Conservation (phyloP, 2,888 invertebrate species). For the Pyrrhosoma nymphula region DNA sequence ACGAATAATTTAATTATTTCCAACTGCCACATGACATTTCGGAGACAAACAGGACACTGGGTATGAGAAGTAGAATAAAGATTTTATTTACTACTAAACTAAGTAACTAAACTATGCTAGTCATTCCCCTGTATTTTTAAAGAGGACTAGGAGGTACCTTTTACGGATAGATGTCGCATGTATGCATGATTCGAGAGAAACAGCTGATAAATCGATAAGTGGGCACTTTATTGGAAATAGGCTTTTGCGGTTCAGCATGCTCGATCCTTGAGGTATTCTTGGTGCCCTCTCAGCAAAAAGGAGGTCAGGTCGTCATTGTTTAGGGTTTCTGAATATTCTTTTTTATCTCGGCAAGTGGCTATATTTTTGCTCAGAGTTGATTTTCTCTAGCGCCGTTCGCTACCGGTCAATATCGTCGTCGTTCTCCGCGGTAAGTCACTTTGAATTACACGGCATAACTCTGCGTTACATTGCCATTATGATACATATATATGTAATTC, state of each 20-base stretch:
- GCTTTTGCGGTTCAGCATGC: neutral
- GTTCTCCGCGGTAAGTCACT: neutral
- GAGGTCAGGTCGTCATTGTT: conserved; percentile 16
- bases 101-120: no score
- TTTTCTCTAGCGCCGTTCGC: neutral
- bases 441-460: no score
- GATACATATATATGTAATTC: no score
- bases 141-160: no score
- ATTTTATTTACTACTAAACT: no score
- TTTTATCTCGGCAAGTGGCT: neutral
- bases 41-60: no score
- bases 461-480: no score
- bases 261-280: neutral
- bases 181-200: neutral
- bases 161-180: neutral
- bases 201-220: neutral
- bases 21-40: no score
- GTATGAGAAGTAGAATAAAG: no score
- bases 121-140: no score
- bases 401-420: conserved; percentile 1
- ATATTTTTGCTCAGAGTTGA: neutral
- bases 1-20: no score
- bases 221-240: neutral
- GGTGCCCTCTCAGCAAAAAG: neutral
- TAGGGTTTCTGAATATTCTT: neutral